Conservation (phyloP, 2,113 vertebrate genomes). For the Campylorhamphus procurvoides region DNA sequence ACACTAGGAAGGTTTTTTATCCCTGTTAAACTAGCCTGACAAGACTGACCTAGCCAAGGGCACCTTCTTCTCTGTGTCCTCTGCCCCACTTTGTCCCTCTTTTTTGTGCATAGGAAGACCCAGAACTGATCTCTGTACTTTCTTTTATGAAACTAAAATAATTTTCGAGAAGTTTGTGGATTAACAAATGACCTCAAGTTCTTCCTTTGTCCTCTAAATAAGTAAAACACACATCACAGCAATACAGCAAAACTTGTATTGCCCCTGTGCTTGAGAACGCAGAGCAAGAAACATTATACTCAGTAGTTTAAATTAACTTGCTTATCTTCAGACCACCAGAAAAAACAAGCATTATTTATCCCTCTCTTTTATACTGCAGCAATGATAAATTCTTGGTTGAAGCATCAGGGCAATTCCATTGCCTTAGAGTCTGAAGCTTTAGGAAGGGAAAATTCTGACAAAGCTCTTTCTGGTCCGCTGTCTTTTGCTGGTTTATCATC, state of each 20-base stretch:
- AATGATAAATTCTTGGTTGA: not conserved
- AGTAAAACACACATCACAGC: not conserved
- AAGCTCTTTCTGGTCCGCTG: not conserved
- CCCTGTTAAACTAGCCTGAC: not conserved
- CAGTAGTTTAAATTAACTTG: not conserved
- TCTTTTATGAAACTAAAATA: not conserved
- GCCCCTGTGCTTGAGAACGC: not conserved
- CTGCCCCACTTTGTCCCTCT: not conserved
- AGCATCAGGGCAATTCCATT: not conserved
- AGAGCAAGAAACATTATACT: not conserved
- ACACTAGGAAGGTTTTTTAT: not conserved
- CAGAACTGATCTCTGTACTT: not conserved
- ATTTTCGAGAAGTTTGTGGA: not conserved
- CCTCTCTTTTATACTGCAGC: not conserved
- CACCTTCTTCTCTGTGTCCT: not conserved
- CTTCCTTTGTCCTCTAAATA: not conserved
- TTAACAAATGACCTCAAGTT: not conserved
- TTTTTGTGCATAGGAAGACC: not conserved
- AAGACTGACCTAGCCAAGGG: not conserved
- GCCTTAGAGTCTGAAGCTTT: not conserved
- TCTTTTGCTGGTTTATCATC: not conserved
- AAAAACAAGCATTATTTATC: not conserved
- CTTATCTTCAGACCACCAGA: slow-evolving; percentile 14
- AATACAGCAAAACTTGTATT: not conserved
- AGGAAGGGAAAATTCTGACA: not conserved